Percentiles rank a stretch among this genome's conserved stretches.
Evolutionary conservation across 2,888 invertebrate species (phyloP).

Genomic region (Lottia scabra): DNA sequence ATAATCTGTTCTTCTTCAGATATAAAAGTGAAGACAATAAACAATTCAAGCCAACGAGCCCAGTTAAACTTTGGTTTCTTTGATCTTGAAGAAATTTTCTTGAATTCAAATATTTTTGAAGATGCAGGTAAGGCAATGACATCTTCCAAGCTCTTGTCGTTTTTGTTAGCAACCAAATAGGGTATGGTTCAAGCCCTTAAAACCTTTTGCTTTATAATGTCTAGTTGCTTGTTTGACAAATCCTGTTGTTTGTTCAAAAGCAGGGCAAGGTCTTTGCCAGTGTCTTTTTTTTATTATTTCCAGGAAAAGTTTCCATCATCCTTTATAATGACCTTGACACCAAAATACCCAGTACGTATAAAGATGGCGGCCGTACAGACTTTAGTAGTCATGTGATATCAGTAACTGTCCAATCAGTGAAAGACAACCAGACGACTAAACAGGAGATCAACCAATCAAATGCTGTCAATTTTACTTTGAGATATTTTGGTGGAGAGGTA

Average conservation of each 20-base stretch:
- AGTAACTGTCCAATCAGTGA: slow-evolving; percentile 27
- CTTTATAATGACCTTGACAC: slow-evolving; percentile 18
- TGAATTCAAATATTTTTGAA: not conserved
- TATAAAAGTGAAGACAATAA: too few relatives aligned
- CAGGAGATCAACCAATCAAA: slow-evolving; percentile 17
- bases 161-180: too few relatives aligned
- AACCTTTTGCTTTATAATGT: too few relatives aligned
- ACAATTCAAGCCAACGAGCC: too few relatives aligned
- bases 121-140: not conserved
- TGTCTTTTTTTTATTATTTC: not conserved
- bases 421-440: not conserved
- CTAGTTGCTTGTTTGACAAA: too few relatives aligned
- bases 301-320: slow-evolving; percentile 25
- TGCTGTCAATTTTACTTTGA: slow-evolving; percentile 23
- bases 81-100: not conserved
- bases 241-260: too few relatives aligned
- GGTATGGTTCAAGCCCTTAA: too few relatives aligned
- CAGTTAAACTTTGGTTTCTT: not conserved
- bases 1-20: too few relatives aligned
- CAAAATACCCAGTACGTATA: slow-evolving; percentile 13
- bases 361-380: slow-evolving; percentile 14
- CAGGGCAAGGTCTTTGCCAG: too few relatives aligned
- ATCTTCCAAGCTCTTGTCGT: too few relatives aligned
- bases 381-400: slow-evolving; percentile 33
- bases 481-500: slow-evolving; percentile 2